Evolutionary conservation across 2,888 invertebrate genomes (phyloP), one percentile per base, ranked within the genome.

Genomic region (Leptothorax acervorum): DNA sequence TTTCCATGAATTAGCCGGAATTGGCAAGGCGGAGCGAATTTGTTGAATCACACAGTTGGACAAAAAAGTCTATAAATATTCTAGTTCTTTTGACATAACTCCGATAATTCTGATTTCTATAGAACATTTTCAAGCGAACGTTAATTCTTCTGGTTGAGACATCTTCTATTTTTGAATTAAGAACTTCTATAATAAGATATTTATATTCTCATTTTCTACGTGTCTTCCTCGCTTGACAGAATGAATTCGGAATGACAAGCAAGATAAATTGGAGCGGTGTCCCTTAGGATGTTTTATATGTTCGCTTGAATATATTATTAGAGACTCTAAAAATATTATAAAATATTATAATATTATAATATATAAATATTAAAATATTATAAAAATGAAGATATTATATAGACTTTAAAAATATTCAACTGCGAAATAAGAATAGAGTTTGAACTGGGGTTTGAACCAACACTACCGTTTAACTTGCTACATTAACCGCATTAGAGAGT

Each of bases 11-110:
- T 51, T 48, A 12, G 5, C 23, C 15, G 23, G 48, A 73, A 81
- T 60, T 73, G 60, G 28, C 48, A 9, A 23, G 5, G 3, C 18
- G n/a, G 18, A 55, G 48, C 48, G n/a, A 60, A 45, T 73, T 71
- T 71, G 45, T 57, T 73, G 60, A 81, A 48, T 81, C 73, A 73
- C 28, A 23, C 31, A 63, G 12, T 9, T 31, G 35, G n/a, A 60
- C 31, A 63, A 35, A 66, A 35, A 35, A 35, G 70, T 57, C n/a
- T 45, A 48, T 42, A 79, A 28, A 5, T 70, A 15, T 55, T 15
- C 45, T 35, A 18, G 12, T 70, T 78, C 28, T 57, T 45, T 8
- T n/a, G 53, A 55, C 53, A 9, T 9, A 31, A n/a, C n/a, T 28
- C 4, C 31, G 15, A 79, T 9, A 28, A 6, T 11, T 57, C 15